Percentiles rank a stretch among this genome's conserved stretches.
Conservation (phyloP, 2,888 invertebrate genomes). For the Odontomyia ornata region DNA sequence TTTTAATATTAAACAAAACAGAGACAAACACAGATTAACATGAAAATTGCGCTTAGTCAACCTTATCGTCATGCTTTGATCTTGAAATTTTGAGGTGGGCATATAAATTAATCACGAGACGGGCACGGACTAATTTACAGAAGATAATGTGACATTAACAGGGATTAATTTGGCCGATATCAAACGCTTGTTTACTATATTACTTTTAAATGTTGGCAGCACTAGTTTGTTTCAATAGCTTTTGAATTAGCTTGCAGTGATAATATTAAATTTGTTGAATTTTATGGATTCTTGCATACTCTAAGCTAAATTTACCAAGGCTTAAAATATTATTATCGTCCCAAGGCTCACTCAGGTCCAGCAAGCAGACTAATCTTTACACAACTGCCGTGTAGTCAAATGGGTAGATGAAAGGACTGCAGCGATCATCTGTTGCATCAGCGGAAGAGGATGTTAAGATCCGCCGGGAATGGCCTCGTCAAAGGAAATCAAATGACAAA, state of each 20-base stretch:
- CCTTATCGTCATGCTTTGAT: neutral
- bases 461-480: too few species aligned
- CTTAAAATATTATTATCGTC: too few species aligned
- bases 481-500: too few species aligned
- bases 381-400: too few species aligned
- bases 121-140: neutral
- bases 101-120: neutral
- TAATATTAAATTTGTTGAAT: slow-evolving; percentile 28
- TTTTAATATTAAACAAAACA: slow-evolving; percentile 34
- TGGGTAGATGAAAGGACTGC: too few species aligned
- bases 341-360: too few species aligned
- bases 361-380: too few species aligned
- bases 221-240: neutral
- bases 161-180: slow-evolving; percentile 14
- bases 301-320: slow-evolving; percentile 26
- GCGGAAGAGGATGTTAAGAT: too few species aligned
- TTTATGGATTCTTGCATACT: slow-evolving; percentile 7
- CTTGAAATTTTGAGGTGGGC: neutral
- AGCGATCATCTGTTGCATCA: too few species aligned
- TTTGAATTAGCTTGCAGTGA: slow-evolving; percentile 18
- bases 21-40: slow-evolving; percentile 3
- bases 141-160: neutral
- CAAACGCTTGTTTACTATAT: neutral
- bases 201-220: neutral
- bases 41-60: neutral